Base-by-base conservation (phyloP, 1,140 invertebrate genomes). In the Drosophila jambulina region DNA sequence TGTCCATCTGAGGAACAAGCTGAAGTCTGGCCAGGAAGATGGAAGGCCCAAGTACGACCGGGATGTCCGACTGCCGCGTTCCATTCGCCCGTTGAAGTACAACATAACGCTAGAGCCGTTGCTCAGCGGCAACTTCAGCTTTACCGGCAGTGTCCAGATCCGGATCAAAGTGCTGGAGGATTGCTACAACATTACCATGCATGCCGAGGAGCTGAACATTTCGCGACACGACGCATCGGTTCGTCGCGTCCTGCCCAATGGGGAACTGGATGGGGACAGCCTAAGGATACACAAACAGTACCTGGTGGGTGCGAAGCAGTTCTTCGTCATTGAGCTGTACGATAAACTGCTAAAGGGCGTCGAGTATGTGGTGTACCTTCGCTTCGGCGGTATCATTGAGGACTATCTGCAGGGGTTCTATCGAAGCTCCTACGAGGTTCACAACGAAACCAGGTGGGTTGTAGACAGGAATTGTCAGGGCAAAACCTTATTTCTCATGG, bases 371-470 rank as follows among this genome's bases (percentile, higher is more conserved):
- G 90, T 98, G 46, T 92, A 94, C 68, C 95, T 98, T 49, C 94
- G 94, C 38, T 98, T 96, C 82, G 93, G 94, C 2, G 97, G 97
- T 4, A 93, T 95, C 23, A 93, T 98, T 2, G 96, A 96, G 83
- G 95, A 97, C 81, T 95, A 96, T 71, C 92, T 98, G 34, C 95
- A 96, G 80, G 98, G 97, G 21, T 98, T 98, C 92, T 99, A 98
- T 91, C 94, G 96, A 69, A 98, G 97, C 93, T 97, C 96, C 3
- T 98, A 98, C 86, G 95, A 94, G 75, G 94, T 95, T 38, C 94
- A 94, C 32, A 95, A 95, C 76, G 94, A 95, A 40, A 96, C 95
- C 64, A 96, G 95, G 96, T 96, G 91, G 93, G 80, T 15, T 15
- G 19, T 78, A 8, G 3, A n/a, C 5, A 12, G 13, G 6, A 1